Evolutionary conservation across 2,113 vertebrate genomes (phyloP).

Genomic region (Tragelaphus scriptus): DNA sequence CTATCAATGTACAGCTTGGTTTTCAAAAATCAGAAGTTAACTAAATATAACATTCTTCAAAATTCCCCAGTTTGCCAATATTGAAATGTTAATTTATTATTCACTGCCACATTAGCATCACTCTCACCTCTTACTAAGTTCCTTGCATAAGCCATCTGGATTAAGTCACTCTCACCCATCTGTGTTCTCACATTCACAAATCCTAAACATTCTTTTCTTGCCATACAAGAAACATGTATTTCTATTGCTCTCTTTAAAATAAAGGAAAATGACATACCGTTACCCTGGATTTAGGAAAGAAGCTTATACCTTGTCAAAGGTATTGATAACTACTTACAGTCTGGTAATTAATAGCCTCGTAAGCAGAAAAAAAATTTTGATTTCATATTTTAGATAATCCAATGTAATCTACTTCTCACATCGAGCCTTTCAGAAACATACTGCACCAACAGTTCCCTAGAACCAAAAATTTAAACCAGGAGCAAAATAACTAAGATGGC

Average conservation of each 20-base stretch:
- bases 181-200: conserved; percentile 61
- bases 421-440: neutral
- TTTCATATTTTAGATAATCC: conserved; percentile 21
- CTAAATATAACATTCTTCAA: conserved; percentile 77
- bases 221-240: neutral
- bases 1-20: conserved; percentile 73
- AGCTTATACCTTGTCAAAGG: neutral
- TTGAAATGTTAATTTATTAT: conserved; percentile 80
- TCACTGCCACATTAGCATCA: conserved; percentile 68
- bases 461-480: conserved; percentile 15
- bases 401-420: neutral
- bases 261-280: neutral
- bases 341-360: neutral
- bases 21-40: conserved; percentile 72
- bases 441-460: neutral
- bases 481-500: neutral
- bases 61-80: conserved; percentile 81
- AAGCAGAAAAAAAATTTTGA: neutral
- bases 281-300: neutral
- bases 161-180: conserved; percentile 69
- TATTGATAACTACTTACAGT: neutral
- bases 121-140: conserved; percentile 73
- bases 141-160: conserved; percentile 80
- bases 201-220: conserved; percentile 50
- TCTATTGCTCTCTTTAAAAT: conserved; percentile 53